Evolutionary conservation across 2,797 vertebrate genomes (phyloP), one percentile per base, ranked within the genome.

Genomic region (Coregonus ussuriensis): DNA sequence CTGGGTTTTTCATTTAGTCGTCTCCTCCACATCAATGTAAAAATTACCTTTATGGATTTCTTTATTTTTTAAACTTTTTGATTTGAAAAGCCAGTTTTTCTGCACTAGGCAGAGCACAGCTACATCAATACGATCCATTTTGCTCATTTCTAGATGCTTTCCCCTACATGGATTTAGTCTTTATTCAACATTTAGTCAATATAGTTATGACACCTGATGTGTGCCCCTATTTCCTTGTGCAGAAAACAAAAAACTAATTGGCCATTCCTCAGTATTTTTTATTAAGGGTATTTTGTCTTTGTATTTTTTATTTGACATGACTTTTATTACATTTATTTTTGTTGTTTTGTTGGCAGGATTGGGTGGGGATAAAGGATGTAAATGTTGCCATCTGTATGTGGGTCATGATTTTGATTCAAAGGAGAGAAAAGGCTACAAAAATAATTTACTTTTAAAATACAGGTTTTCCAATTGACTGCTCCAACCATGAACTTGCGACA

Each of bases 51-150:
- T 41, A 84, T 87, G 78, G 84, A 87, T 25, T 25, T 25, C 25
- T 25, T 25, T 25, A 25, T 25, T 25, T 81, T 86, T 81, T 74
- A 65, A 16, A 47, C 31, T 53, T n/a, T 54, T 21, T 85, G 79
- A 89, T 89, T 92, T 89, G 85, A 92, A 88, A 92, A 95, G 95
- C 95, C 93, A 92, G 93, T 95, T 93, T 91, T 96, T 96, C 97
- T 97, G 96, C 96, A 93, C 93, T 93, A 93, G 94, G 96, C 95
- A 96, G 96, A 97, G 94, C 95, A 92, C 94, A 95, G 96, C 97
- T 98, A 96, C 97, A 96, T 97, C 94, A 94, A 89, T 82, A 88
- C 86, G 85, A 95, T 93, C 93, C 91, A 93, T 92, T 92, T 94
- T 92, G 91, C 94, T 94, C 91, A 91, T 92, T 85, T 92, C 78